Base-by-base conservation (phyloP, 2,797 vertebrate genomes). In the Champsocephalus gunnari region DNA sequence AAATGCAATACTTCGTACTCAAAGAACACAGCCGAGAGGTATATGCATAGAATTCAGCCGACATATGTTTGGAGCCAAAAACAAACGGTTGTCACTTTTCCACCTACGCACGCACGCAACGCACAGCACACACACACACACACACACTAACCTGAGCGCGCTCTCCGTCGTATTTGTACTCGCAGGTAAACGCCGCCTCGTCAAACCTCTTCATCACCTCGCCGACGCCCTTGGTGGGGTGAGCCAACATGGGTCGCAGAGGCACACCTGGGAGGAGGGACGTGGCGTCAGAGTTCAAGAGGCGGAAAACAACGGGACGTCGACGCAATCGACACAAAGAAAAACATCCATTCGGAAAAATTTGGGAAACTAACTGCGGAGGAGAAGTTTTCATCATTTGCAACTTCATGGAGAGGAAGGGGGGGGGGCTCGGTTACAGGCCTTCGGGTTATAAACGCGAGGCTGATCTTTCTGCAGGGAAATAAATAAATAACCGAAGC, bases 121-220 rank as follows among this genome's bases (percentile, higher is more conserved):
- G n/a, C n/a, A n/a, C n/a, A n/a, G 24, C 38, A 11, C 1, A 7
- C 43, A 12, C 65, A 71, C 24, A 51, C 3, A 77, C 47, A 82
- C 49, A 28, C 13, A 71, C 71, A 55, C 84, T 97, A 97, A 98
- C 97, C 96, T 98, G 97, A 0, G 97, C 97, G 38, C 97, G 92
- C 88, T 98, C 97, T 8, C 97, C 97, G 0, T 98, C 97, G 0
- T 98, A 98, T 65, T 98, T 98, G 87, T 98, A 98, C 87, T 98
- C 97, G 90, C 97, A 98, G 80, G 96, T 97, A 88, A 98, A 98
- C 4, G 96, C 89, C 0, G 96, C 95, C 71, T 97, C 96, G 3
- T 98, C 97, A 1, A 98, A 98, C 76, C 87, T 95, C 88, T 97
- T 98, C 92, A 98, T 94, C 71, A 98, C 96, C 79, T 98, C 96